Percentiles rank a stretch among this genome's conserved stretches.
phyloP scores from a whole-genome alignment of 2,797 vertebrate genomes.

The Cuniculus paca region DNA sequence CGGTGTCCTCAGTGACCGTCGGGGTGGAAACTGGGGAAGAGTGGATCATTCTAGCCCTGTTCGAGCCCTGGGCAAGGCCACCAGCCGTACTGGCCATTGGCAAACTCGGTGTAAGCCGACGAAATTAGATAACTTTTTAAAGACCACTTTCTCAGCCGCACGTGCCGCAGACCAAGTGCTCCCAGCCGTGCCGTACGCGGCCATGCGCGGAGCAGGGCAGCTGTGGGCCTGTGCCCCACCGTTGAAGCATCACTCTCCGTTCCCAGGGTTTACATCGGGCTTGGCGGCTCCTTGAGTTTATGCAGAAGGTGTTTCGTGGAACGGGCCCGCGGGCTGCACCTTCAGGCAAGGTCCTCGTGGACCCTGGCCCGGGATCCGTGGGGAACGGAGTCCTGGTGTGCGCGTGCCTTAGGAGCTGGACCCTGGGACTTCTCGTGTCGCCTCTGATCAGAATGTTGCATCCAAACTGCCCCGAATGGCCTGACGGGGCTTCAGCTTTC shows the following conservation, averaged over 20 bases:
- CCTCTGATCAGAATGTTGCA: neutral
- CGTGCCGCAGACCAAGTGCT: rapidly evolving
- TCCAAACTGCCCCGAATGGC: too few relatives aligned
- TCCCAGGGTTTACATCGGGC: neutral
- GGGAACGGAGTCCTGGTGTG: neutral
- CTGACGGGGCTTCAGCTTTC: neutral
- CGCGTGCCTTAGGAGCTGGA: neutral
- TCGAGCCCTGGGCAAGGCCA: neutral
- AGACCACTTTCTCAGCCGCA: neutral
- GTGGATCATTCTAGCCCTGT: too few relatives aligned
- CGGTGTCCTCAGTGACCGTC: neutral
- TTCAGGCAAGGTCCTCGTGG: neutral
- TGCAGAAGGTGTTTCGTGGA: neutral
- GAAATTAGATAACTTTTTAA: neutral
- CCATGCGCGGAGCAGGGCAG: rapidly evolving
- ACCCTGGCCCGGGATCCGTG: neutral
- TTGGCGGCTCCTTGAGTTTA: neutral
- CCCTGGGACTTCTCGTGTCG: neutral
- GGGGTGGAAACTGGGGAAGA: too few relatives aligned
- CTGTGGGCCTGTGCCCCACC: rapidly evolving
- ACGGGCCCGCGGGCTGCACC: too few relatives aligned
- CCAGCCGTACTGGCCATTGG: neutral
- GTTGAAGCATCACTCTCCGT: rapidly evolving
- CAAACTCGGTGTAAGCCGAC: neutral
- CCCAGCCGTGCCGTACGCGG: rapidly evolving